Percentiles rank a stretch among this genome's conserved stretches.
Conservation (phyloP, 1,140 invertebrate genomes). For the Caerostris darwini region DNA sequence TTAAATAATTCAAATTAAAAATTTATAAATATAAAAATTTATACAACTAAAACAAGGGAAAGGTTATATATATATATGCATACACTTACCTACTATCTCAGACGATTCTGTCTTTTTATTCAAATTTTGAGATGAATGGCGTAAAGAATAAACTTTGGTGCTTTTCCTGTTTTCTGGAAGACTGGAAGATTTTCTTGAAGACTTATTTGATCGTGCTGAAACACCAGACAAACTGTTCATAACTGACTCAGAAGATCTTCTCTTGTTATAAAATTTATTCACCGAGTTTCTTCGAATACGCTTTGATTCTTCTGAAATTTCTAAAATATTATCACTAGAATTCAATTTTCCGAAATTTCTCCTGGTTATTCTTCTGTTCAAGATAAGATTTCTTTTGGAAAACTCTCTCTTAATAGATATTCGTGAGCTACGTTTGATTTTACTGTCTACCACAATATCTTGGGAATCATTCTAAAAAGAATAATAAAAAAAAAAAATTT, state of each 20-base stretch:
- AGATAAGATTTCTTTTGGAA: neutral
- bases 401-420: constrained; percentile 5
- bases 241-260: neutral
- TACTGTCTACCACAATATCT: neutral
- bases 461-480: neutral
- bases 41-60: neutral
- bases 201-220: neutral
- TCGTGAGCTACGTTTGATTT: constrained; percentile 6
- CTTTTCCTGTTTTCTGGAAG: constrained; percentile 47
- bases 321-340: neutral
- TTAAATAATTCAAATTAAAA: neutral
- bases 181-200: constrained; percentile 15
- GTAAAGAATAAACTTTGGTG: constrained; percentile 65
- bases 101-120: constrained; percentile 25
- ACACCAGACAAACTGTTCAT: neutral
- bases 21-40: neutral
- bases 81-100: constrained; percentile 31
- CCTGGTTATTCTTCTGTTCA: neutral
- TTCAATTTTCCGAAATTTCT: constrained; percentile 19
- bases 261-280: constrained; percentile 18
- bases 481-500: too few species aligned
- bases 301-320: constrained; percentile 16
- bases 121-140: constrained; percentile 58
- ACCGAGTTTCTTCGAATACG: constrained; percentile 6
- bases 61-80: neutral